Evolutionary conservation across 2,888 invertebrate genomes (phyloP).

Genomic region (Lasioglossum leucozonium): DNA sequence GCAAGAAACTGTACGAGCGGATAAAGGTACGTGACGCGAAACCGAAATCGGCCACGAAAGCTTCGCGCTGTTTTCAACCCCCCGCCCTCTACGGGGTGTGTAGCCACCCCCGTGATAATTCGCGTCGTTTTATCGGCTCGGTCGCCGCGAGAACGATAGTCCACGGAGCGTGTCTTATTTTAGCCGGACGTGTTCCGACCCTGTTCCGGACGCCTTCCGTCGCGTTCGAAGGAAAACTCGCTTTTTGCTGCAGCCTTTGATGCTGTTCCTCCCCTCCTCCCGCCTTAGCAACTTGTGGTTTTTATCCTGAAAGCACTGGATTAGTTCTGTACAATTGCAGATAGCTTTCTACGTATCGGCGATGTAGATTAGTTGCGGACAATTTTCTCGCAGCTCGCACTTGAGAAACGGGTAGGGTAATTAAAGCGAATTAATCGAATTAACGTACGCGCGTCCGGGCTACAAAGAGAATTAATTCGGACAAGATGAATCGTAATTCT

Average conservation of each 20-base stretch:
- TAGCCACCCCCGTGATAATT: constrained; percentile 21
- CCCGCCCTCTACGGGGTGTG: background rate
- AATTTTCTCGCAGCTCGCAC: background rate
- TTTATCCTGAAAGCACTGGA: background rate
- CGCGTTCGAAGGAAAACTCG: background rate
- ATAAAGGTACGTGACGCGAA: constrained; percentile 49
- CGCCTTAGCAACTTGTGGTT: background rate
- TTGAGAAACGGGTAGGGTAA: background rate
- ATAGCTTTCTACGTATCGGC: background rate
- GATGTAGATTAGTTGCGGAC: background rate
- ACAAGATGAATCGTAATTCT: constrained; percentile 44
- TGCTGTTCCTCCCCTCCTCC: background rate
- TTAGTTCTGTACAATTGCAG: background rate
- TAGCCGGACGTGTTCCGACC: background rate
- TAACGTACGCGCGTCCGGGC: background rate
- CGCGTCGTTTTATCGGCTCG: constrained; percentile 14
- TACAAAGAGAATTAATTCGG: constrained; percentile 42
- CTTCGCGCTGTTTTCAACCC: constrained; percentile 9
- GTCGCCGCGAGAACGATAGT: constrained; percentile 6
- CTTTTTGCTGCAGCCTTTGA: background rate
- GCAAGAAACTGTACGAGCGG: constrained; percentile 43
- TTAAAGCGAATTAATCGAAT: constrained; percentile 45
- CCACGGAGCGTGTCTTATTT: background rate
- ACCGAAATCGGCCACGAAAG: constrained; percentile 19
- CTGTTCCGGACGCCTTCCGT: background rate